These are phyloP conservation scores for Drosophila rhopaloa DNA, from an alignment of 1,140 invertebrate species.

Conservation along the genomic window DNA sequence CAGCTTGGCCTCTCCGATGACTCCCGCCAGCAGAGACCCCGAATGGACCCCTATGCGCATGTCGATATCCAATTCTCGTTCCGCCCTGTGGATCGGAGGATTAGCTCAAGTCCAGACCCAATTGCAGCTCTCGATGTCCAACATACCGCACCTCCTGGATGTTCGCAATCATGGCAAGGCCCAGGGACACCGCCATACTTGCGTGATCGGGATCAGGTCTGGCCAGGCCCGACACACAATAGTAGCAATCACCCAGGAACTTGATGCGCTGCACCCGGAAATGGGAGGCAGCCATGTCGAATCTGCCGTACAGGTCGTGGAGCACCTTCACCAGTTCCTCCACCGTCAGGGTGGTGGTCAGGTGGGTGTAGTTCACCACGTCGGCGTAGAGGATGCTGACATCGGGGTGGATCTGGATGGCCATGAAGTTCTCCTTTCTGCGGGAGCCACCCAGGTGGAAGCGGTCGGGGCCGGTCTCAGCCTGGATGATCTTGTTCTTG, in stretches of 20 bases:
- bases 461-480: background rate
- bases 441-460: background rate
- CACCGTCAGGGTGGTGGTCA: slow-evolving; percentile 92
- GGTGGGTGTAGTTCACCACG: slow-evolving; percentile 96
- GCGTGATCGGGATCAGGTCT: slow-evolving; percentile 90
- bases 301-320: slow-evolving; percentile 96
- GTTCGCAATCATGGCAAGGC: slow-evolving; percentile 95
- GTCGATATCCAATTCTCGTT: slow-evolving; percentile 92
- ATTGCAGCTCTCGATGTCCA: background rate
- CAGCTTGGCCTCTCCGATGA: slow-evolving; percentile 96
- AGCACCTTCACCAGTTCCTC: slow-evolving; percentile 94
- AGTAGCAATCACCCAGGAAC: slow-evolving; percentile 96
- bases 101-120: background rate
- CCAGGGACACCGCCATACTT: slow-evolving; percentile 93
- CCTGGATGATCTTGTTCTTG: slow-evolving; percentile 87
- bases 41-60: slow-evolving; percentile 98
- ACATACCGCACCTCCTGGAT: slow-evolving; percentile 89
- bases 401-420: slow-evolving; percentile 93
- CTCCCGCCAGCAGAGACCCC: slow-evolving; percentile 94
- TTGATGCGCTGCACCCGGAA: slow-evolving; percentile 93
- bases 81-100: slow-evolving; percentile 85
- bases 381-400: slow-evolving; percentile 98
- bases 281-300: slow-evolving; percentile 93
- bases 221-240: slow-evolving; percentile 94
- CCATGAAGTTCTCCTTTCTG: slow-evolving; percentile 88